Evolutionary conservation across 2,113 vertebrate genomes (phyloP).

Genomic region (Butorides virescens): DNA sequence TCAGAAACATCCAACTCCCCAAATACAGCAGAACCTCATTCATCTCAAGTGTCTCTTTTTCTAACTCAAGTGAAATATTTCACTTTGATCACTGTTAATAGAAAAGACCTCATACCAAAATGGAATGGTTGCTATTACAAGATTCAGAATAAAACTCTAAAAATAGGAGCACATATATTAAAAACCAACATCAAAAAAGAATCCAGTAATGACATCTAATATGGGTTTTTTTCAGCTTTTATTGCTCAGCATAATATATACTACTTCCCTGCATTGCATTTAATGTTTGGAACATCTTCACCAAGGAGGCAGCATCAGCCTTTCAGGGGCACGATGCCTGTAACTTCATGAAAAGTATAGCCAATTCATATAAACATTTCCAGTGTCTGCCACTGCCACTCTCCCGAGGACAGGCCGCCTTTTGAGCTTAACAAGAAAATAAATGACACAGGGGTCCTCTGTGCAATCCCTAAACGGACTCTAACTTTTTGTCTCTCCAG

Average conservation of each 20-base stretch:
- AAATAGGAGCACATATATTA: conserved; percentile 45
- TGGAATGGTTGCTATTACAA: conserved; percentile 34
- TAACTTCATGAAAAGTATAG: background rate
- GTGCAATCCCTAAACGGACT: background rate
- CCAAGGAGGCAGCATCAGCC: background rate
- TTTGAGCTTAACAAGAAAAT: background rate
- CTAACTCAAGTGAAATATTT: conserved; percentile 47
- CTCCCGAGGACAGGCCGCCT: background rate
- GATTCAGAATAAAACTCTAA: conserved; percentile 48
- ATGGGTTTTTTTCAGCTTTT: background rate
- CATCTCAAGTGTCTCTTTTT: conserved; percentile 31
- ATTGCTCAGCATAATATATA: background rate
- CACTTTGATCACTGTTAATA: conserved; percentile 52
- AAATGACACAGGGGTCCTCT: background rate
- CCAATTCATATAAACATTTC: background rate
- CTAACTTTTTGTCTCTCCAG: background rate
- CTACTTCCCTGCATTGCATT: background rate
- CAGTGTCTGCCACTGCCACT: background rate
- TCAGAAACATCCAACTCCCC: conserved; percentile 27
- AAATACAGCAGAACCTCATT: conserved; percentile 38
- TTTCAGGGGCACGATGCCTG: background rate
- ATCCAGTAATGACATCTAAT: background rate
- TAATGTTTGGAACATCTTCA: background rate
- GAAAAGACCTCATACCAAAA: conserved; percentile 18
- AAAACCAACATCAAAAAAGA: conserved; percentile 38